These are phyloP conservation scores for Spea hammondii DNA, from an alignment of 2,797 vertebrate species.

Conservation along the genomic window DNA sequence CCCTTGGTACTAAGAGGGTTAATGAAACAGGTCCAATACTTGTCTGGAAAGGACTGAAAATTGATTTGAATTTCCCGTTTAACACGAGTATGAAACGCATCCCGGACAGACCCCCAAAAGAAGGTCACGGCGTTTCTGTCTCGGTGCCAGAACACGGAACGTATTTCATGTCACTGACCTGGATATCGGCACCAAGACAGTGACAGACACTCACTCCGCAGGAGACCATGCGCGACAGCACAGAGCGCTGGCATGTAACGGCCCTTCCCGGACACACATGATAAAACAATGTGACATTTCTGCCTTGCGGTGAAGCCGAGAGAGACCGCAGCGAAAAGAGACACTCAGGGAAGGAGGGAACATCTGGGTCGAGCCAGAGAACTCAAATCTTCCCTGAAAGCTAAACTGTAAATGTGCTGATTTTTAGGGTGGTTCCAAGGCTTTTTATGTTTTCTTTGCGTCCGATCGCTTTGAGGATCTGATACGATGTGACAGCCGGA, in stretches of 20 bases:
- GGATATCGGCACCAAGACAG: slow-evolving; percentile 9
- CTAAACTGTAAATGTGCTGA: slow-evolving; percentile 35
- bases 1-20: no score
- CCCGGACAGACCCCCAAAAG: no score
- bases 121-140: no score
- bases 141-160: neutral
- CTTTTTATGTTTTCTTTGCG: slow-evolving; percentile 21
- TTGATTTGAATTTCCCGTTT: no score
- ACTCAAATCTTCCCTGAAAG: slow-evolving; percentile 63
- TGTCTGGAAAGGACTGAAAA: no score
- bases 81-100: no score
- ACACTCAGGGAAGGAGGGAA: slow-evolving; percentile 21
- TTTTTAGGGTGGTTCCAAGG: slow-evolving; percentile 37
- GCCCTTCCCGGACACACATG: slow-evolving; percentile 60
- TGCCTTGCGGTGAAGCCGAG: slow-evolving; percentile 65
- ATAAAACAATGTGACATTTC: slow-evolving; percentile 67
- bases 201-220: slow-evolving; percentile 54
- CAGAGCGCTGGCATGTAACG: slow-evolving; percentile 43
- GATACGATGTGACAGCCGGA: slow-evolving; percentile 30
- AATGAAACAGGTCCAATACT: no score
- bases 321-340: slow-evolving; percentile 47
- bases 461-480: slow-evolving; percentile 32
- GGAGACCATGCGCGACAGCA: slow-evolving; percentile 44
- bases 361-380: slow-evolving; percentile 58
- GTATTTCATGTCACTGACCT: neutral